A percentile compares a stretch with the other conserved stretches of the same genome.
Evolutionary conservation across 2,113 vertebrate genomes (phyloP).

Genomic region (Opisthocomus hoazin): DNA sequence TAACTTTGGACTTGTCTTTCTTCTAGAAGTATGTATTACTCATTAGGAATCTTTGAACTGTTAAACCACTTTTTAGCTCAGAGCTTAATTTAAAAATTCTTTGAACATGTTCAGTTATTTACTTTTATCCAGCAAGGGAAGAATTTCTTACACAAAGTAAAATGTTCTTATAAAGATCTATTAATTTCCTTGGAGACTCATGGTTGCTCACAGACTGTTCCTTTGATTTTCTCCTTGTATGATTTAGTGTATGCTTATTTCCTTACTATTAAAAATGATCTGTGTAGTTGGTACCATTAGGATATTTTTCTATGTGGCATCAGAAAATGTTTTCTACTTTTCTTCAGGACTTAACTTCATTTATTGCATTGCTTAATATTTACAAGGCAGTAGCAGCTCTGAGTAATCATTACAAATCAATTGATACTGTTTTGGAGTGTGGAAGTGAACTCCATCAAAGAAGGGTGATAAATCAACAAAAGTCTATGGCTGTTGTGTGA

Average conservation of each 20-base stretch:
- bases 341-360: background rate
- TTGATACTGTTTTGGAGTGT: background rate
- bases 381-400: background rate
- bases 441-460: background rate
- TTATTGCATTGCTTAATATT: background rate
- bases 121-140: background rate
- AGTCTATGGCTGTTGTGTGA: background rate
- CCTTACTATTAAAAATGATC: background rate
- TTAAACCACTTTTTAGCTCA: conserved; percentile 6
- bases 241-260: background rate
- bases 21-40: conserved; percentile 12
- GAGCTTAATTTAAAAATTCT: conserved; percentile 6
- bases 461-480: background rate
- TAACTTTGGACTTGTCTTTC: background rate
- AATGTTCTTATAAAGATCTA: background rate
- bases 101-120: background rate
- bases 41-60: conserved; percentile 33
- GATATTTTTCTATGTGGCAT: background rate
- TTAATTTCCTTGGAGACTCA: background rate
- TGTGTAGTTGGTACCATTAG: background rate
- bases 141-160: background rate
- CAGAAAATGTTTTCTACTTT: background rate
- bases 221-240: background rate
- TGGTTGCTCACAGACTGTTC: background rate
- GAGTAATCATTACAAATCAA: conserved; percentile 14